Evolutionary conservation across 2,113 vertebrate species (phyloP), one percentile per base, ranked within the genome.

Genomic region (Xyliphius kryptos): DNA sequence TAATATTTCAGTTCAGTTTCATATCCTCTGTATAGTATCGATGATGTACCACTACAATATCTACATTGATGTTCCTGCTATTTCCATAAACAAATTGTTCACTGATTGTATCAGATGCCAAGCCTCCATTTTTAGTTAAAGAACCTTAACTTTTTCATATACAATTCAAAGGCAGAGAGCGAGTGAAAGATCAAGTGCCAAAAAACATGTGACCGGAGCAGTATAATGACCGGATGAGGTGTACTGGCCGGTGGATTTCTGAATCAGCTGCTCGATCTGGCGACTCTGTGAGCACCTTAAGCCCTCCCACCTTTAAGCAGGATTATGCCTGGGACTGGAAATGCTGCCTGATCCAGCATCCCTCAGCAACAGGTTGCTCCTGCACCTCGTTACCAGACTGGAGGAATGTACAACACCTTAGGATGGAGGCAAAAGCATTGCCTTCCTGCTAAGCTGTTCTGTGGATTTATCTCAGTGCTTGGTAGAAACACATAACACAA

Each of bases 241-340:
- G 54, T 55, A 50, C 20, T 72, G 70, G 53, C 66, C 61, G 7
- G 37, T 32, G 49, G 66, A 66, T 37, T 55, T 72, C 56, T 67
- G 43, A 55, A 50, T 72, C 55, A 49, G 58, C 37, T 66, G 52
- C 63, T 54, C 61, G 16, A 20, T 46, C 38, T 54, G 2, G 44
- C 40, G 44, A 32, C 12, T 17, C 15, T 22, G 1, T 16, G 38
- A 51, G 65, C 14, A 6, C 48, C 22, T 41, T 68, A 61, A 73
- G 37, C 56, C 61, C 52, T 48, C 62, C 66, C 49, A 32, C 20
- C 46, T 69, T 41, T 69, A 69, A 73, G 38, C 66, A 69, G 71
- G 62, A 62, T 73, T 57, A 66, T 22, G 46, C 61, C 37, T 58
- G 48, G 43, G 32, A 44, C 44, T 49, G 54, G 58, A 20, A 37